Conservation (phyloP, 2,797 vertebrate species). For the Esox masquinongy region DNA sequence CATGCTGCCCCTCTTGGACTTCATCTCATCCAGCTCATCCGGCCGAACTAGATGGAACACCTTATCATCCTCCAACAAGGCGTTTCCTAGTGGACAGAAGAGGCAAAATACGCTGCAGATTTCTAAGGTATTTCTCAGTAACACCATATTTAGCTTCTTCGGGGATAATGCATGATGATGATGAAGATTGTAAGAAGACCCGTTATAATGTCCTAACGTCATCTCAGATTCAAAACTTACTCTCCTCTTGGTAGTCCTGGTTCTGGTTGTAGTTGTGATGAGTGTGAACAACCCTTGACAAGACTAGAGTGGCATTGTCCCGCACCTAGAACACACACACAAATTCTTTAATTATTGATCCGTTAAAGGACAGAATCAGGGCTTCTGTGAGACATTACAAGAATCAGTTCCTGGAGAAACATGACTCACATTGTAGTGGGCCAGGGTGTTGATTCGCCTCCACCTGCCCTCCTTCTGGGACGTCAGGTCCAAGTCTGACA, state of each 20-base stretch:
- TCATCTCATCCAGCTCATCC: slow-evolving; percentile 94
- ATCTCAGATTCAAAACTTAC: slow-evolving; percentile 71
- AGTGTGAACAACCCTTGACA: slow-evolving; percentile 85
- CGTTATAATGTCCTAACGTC: neutral
- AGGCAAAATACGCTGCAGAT: neutral
- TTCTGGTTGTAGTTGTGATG: slow-evolving; percentile 94
- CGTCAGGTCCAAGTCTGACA: slow-evolving; percentile 96
- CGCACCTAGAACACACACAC: slow-evolving; percentile 80
- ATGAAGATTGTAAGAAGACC: neutral
- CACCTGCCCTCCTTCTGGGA: slow-evolving; percentile 95
- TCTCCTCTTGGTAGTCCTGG: slow-evolving; percentile 93
- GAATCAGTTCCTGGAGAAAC: slow-evolving; percentile 28
- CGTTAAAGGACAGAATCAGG: slow-evolving; percentile 55
- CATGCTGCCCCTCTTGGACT: slow-evolving; percentile 93
- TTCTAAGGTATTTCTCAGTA: neutral
- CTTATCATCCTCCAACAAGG: slow-evolving; percentile 94
- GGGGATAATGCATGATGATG: neutral
- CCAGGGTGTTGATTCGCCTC: slow-evolving; percentile 93
- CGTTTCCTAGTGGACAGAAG: slow-evolving; percentile 73
- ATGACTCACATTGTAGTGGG: slow-evolving; percentile 94
- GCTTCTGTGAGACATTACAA: slow-evolving; percentile 39
- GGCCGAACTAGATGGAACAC: slow-evolving; percentile 95
- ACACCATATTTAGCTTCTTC: neutral
- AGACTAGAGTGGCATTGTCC: slow-evolving; percentile 89
- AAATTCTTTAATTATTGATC: slow-evolving; percentile 50